phyloP scores from a whole-genome alignment of 1,140 invertebrate species.

The roundworm (Caenorhabditis elegans) region WBcel235 BX284603.4:709001-709500 shows the following conservation, averaged over 20 bases:
- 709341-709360: too few species aligned
- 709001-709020: neutral
- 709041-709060: neutral
- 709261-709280: too few species aligned
- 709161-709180: neutral
- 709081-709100: neutral
- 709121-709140: neutral
- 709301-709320: too few species aligned
- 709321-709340: neutral
- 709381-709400: neutral
- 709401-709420: neutral
- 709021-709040: neutral
- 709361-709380: neutral
- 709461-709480: too few species aligned
- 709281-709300: too few species aligned
- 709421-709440: neutral
- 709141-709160: neutral
- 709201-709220: neutral
- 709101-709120: neutral
- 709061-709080: neutral
- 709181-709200: neutral
- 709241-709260: too few species aligned
- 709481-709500: neutral
- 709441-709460: neutral
- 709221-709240: neutral